Conservation (phyloP, 2,888 invertebrate genomes). For the Callyntrura sp. region DNA sequence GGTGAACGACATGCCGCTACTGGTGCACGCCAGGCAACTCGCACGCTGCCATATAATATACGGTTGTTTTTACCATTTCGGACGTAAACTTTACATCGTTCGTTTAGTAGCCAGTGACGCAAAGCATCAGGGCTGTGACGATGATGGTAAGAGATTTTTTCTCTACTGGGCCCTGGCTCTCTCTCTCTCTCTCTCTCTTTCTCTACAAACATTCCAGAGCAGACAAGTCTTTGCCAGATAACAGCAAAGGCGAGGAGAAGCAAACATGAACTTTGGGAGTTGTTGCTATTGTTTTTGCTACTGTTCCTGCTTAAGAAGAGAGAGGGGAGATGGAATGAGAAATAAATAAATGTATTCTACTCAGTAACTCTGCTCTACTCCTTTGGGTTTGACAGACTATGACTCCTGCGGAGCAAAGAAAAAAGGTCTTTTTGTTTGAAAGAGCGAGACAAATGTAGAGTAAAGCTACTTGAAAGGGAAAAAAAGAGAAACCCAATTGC, state of each 20-base stretch:
- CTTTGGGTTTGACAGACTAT: conserved; percentile 48
- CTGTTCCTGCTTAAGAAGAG: conserved; percentile 1
- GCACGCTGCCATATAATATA: no score
- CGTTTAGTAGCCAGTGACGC: neutral
- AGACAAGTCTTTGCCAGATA: conserved; percentile 9
- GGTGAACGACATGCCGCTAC: no score
- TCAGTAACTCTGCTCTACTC: conserved; percentile 24
- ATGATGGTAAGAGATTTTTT: conserved; percentile 7
- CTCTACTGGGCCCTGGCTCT: neutral
- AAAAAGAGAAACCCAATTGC: conserved; percentile 31
- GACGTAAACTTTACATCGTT: neutral
- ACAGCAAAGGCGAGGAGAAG: neutral
- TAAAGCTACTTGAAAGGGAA: conserved; percentile 18
- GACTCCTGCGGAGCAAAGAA: neutral
- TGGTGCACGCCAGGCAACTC: no score
- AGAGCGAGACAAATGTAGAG: conserved; percentile 63
- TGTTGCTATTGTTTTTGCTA: conserved; percentile 42
- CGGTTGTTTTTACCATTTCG: neutral
- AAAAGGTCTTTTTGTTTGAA: conserved; percentile 12
- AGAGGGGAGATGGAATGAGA: neutral
- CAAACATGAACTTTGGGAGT: conserved; percentile 72
- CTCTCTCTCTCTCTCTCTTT: neutral
- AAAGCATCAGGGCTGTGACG: neutral
- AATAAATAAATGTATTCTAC: conserved; percentile 36
- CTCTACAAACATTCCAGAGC: neutral